Evolutionary conservation across 2,888 invertebrate species (phyloP), one percentile per base, ranked within the genome.

Genomic region (Marasmarcha lunaedactyla): DNA sequence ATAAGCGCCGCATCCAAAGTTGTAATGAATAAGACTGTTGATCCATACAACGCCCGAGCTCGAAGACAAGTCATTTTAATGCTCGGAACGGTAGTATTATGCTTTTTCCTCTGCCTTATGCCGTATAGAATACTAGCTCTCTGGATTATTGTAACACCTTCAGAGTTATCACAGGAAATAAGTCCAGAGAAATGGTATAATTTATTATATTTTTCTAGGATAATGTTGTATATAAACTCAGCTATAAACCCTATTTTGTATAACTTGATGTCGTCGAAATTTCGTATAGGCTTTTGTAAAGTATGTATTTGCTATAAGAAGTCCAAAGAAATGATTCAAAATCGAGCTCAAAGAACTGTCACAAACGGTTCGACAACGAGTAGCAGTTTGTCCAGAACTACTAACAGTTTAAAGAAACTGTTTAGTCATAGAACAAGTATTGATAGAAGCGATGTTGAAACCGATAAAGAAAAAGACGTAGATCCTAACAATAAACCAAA

Each of bases 211-310:
- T 93, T 94, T 63, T 91, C 92, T 46, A 87, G 95, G 48, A 89
- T 94, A 37, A 92, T 95, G 91, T 79, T 93, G 39, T 95, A 95
- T 59, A 84, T 95, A 45, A 95, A 96, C 70, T 95, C 95, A 2
- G 95, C 94, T 33, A 88, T 94, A 49, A 95, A 96, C 71, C 95
- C 95, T 1, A 91, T 95, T 50, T 78, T 96, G n/a, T 96, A 96
- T 65, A 95, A 95, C 65, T 79, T 95, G 46, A 94, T 95, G 91
- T 94, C 94, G 33, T 93, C 94, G 1, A 95, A 94, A 73, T 96
- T 96, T 62, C 88, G 95, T 1, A 87, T 89, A 41, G 93, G 93
- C 1, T 94, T 94, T 55, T 83, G 89, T 41, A 87, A 86, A 56
- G 85, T 92, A 0, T 91, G 89, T 55, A 85, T 87, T 33, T 81